Percentiles rank a stretch among this genome's conserved stretches.
Evolutionary conservation across 2,113 vertebrate genomes (phyloP).

Genomic region (Pterocles orientalis): DNA sequence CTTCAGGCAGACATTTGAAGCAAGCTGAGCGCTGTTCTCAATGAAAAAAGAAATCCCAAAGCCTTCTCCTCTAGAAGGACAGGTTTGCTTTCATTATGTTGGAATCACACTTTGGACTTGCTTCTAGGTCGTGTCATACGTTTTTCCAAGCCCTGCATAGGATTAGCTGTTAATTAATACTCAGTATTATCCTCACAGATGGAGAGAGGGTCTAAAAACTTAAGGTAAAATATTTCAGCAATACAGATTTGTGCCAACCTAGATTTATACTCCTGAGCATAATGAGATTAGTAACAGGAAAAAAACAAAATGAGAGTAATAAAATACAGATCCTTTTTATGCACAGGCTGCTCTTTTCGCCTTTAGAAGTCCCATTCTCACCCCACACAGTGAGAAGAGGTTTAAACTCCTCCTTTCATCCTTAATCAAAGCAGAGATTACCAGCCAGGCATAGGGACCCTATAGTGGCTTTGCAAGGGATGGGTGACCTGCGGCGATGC

Average conservation of each 20-base stretch:
- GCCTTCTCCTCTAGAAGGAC: neutral
- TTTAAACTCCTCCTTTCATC: neutral
- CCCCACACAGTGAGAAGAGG: neutral
- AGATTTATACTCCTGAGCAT: conserved; percentile 53
- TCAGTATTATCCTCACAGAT: conserved; percentile 55
- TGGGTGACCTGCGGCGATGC: accelerated
- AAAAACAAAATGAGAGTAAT: conserved; percentile 12
- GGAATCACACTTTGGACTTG: neutral
- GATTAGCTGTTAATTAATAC: conserved; percentile 67
- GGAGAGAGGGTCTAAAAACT: conserved; percentile 39
- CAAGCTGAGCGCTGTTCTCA: neutral
- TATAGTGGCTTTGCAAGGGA: neutral
- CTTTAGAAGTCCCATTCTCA: neutral
- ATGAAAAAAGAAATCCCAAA: neutral
- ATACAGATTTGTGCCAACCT: conserved; percentile 54
- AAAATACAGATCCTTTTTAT: neutral
- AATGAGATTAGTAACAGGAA: conserved; percentile 56
- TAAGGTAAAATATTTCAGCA: conserved; percentile 66
- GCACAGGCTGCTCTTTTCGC: neutral
- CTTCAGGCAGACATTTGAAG: conserved; percentile 1
- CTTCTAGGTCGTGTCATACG: neutral
- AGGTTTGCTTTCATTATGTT: neutral
- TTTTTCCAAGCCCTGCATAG: conserved; percentile 29
- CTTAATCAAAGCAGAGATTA: neutral
- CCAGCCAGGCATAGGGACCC: neutral